These are phyloP conservation scores for Hippoglossus stenolepis DNA, from an alignment of 2,113 vertebrate genomes.

Conservation along the genomic window DNA sequence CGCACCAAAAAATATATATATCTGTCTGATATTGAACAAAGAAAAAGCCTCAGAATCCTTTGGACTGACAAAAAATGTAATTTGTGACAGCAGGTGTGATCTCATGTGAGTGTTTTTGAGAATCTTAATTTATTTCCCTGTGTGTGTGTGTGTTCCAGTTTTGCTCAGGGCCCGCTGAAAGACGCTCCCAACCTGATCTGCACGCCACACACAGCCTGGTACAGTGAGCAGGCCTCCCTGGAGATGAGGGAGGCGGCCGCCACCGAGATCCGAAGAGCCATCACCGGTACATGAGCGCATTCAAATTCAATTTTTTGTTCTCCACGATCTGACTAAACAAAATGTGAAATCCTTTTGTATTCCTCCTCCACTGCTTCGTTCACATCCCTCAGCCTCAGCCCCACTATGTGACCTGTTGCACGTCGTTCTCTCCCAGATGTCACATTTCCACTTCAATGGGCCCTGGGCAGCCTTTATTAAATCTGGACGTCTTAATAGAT, in stretches of 20 bases:
- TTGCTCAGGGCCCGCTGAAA: constrained; percentile 94
- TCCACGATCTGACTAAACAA: too few species aligned
- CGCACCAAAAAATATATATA: too few species aligned
- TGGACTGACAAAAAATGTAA: too few species aligned
- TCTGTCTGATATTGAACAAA: too few species aligned
- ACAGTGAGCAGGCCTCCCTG: constrained; percentile 96
- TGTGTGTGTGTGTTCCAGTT: constrained; percentile 78
- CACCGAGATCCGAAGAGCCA: constrained; percentile 94
- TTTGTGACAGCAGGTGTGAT: too few species aligned
- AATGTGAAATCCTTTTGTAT: not conserved
- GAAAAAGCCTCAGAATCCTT: too few species aligned
- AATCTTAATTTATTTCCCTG: not conserved
- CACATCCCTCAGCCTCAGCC: not conserved
- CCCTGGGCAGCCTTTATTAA: constrained; percentile 59
- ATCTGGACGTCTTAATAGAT: constrained; percentile 65
- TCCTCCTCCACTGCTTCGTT: not conserved
- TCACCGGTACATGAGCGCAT: constrained; percentile 87
- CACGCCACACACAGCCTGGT: constrained; percentile 98
- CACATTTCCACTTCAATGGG: constrained; percentile 64
- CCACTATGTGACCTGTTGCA: constrained; percentile 22
- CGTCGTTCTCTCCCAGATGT: constrained; percentile 46
- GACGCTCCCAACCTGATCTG: constrained; percentile 97
- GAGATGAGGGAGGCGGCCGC: constrained; percentile 99
- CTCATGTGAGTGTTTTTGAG: too few species aligned
- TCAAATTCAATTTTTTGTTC: not conserved